Base-by-base conservation (phyloP, 2,888 invertebrate species). In the Luperina testacea region DNA sequence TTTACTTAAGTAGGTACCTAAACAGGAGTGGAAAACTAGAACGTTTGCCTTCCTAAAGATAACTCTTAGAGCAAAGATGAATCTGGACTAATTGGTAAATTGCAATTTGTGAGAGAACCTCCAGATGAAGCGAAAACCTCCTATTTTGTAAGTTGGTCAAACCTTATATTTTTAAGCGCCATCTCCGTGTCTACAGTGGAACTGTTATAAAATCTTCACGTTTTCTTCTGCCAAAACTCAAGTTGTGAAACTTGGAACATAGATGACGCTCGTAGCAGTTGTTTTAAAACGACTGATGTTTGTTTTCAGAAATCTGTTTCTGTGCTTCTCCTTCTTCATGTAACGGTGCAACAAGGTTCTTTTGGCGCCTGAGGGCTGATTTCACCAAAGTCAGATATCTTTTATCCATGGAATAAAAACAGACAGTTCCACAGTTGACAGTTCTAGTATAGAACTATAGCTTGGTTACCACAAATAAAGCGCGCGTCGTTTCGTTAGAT, bases 141-240 rank as follows among this genome's bases (percentile, higher is more conserved):
- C 13, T 7, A 1, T 24, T 57, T 32, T n/a, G 6, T 11, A 73
- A n/a, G 9, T 57, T 61, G 24, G 9, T 6, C 8, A 32, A 32
- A 24, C 0, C 0, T n/a, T 11, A 32, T 42, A 3, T 17, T 20
- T 57, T 38, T 53, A 1, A 17, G 15, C 70, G 70, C 71, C 75
- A 81, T 75, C 80, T 81, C 13, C 32, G 4, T 27, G 17, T 48
- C 3, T 27, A 24, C 11, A 38, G 1, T 38, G 11, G 15, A 70
- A 75, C 59, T 80, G 61, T 45, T 70, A n/a, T 0, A 3, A 45
- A 53, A 7, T 32, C 9, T 9, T 15, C 53, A 38, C 8, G 8
- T n/a, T n/a, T n/a, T n/a, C n/a, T n/a, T n/a, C 57, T 20, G 13
- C 1, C 13, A n/a, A 57, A n/a, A n/a, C 24, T 57, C 2, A 6